Conservation (phyloP, 2,797 vertebrate species). For the Chaetodon trifasciatus region DNA sequence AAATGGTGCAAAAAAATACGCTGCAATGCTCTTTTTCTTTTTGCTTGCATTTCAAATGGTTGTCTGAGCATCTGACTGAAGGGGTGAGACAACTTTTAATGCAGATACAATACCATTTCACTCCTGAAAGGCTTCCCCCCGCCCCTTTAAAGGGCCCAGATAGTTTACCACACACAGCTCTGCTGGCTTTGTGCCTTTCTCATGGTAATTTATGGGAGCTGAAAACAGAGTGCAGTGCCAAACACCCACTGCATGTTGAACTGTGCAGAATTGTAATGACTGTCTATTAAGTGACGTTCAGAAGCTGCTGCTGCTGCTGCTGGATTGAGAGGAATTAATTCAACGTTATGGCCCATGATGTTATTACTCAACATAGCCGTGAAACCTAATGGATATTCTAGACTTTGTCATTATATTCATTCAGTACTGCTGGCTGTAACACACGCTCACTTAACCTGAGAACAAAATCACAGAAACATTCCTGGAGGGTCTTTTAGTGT, state of each 20-base stretch:
- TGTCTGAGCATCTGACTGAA: neutral
- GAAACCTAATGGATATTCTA: neutral
- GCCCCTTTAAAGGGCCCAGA: slow-evolving; percentile 31
- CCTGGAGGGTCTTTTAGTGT: slow-evolving; percentile 15
- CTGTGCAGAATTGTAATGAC: slow-evolving; percentile 54
- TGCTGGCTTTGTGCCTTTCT: slow-evolving; percentile 68
- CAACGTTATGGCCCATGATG: neutral
- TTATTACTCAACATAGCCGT: neutral
- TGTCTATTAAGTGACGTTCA: slow-evolving; percentile 37
- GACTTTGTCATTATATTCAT: neutral
- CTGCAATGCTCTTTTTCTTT: neutral
- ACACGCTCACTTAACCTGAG: neutral
- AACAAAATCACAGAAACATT: slow-evolving; percentile 31
- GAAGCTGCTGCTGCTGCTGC: neutral
- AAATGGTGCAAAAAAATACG: slow-evolving; percentile 4
- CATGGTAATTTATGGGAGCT: slow-evolving; percentile 70
- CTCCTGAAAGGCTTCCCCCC: slow-evolving; percentile 32
- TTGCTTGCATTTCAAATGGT: neutral
- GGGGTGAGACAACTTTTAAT: slow-evolving; percentile 25
- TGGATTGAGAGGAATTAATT: slow-evolving; percentile 20
- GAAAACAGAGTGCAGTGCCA: slow-evolving; percentile 53
- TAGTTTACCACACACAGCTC: slow-evolving; percentile 63
- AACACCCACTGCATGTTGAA: slow-evolving; percentile 57
- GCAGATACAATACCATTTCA: slow-evolving; percentile 47
- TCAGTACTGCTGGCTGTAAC: neutral